phyloP scores from a whole-genome alignment of 2,888 invertebrate genomes.

The Tiliacea citrago region DNA sequence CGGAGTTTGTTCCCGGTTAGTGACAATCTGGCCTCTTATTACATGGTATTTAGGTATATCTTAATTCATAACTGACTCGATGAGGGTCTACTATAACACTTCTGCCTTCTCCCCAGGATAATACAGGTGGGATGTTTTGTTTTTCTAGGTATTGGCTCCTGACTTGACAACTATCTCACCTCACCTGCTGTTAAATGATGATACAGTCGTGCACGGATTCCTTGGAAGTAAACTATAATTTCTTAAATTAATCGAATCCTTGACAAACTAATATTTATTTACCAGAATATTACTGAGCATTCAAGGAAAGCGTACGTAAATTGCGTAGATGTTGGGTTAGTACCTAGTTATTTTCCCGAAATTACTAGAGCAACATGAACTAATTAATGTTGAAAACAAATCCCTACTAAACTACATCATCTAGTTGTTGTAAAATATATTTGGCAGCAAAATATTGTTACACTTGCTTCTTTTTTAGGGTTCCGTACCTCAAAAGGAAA shows the following conservation, averaged over 20 bases:
- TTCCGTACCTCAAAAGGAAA: no score
- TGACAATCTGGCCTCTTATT: background rate
- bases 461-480: no score
- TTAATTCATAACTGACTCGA: background rate
- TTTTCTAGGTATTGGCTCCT: background rate
- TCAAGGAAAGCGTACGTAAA: constrained; percentile 6
- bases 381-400: constrained; percentile 36
- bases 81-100: no score
- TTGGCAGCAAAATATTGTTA: no score
- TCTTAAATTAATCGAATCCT: background rate
- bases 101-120: background rate
- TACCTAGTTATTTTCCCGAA: constrained; percentile 33
- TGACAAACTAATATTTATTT: background rate
- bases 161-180: no score
- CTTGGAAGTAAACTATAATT: background rate
- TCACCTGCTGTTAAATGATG: background rate
- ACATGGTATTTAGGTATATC: background rate
- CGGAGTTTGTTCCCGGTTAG: no score
- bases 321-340: background rate
- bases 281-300: background rate
- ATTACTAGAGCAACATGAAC: constrained; percentile 15
- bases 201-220: no score
- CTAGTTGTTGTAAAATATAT: constrained; percentile 7
- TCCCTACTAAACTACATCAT: background rate
- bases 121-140: background rate